Conservation (phyloP, 2,113 vertebrate genomes). For the Oryzias curvinotus region DNA sequence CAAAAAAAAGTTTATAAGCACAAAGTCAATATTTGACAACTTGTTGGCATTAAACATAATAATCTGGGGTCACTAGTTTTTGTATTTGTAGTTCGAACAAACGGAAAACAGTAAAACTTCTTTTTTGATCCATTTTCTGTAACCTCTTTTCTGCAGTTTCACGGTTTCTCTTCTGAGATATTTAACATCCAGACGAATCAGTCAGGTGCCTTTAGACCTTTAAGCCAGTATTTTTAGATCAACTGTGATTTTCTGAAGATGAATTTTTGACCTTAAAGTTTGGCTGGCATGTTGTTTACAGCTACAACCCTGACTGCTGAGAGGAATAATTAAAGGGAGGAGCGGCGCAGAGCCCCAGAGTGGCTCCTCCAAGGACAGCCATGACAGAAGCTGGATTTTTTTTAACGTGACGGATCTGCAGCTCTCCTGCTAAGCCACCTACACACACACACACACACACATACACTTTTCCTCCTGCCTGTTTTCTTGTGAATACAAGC, state of each 20-base stretch:
- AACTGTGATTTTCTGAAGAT: too few relatives aligned
- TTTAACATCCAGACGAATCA: too few relatives aligned
- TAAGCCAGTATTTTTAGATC: not conserved
- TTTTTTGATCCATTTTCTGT: too few relatives aligned
- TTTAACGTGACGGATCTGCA: slow-evolving; percentile 20
- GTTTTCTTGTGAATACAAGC: slow-evolving; percentile 12
- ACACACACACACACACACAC: not conserved
- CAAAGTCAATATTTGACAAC: too few relatives aligned
- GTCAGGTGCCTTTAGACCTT: not conserved
- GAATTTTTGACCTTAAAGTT: not conserved
- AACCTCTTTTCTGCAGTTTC: too few relatives aligned
- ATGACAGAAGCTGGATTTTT: slow-evolving; percentile 10
- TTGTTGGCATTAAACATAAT: too few relatives aligned
- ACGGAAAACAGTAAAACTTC: too few relatives aligned
- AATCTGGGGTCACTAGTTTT: too few relatives aligned
- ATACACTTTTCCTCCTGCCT: not conserved
- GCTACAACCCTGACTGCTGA: not conserved
- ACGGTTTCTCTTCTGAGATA: too few relatives aligned
- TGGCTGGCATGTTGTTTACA: not conserved
- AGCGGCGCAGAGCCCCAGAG: not conserved
- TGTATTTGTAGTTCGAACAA: too few relatives aligned
- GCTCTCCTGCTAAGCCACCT: slow-evolving; percentile 2
- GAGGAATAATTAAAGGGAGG: slow-evolving; percentile 1
- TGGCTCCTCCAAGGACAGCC: slow-evolving; percentile 34
- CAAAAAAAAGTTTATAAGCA: too few relatives aligned